Conservation (phyloP, 2,888 invertebrate species). For the Drosophila quinaria region DNA sequence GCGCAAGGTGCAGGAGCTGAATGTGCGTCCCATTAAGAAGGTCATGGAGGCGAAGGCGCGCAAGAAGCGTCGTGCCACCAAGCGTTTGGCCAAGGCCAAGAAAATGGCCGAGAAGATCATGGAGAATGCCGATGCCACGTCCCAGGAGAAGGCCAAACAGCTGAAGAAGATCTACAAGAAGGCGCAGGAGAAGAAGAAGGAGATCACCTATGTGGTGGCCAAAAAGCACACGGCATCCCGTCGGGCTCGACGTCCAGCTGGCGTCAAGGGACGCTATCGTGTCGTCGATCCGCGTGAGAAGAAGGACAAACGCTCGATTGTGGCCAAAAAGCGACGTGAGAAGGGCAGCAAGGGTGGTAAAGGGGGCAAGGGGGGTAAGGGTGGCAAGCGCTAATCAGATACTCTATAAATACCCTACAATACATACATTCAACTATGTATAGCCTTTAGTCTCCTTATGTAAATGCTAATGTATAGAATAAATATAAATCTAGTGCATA, state of each 20-base stretch:
- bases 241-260: slow-evolving; percentile 91
- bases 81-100: slow-evolving; percentile 95
- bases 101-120: slow-evolving; percentile 98
- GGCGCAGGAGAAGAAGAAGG: slow-evolving; percentile 94
- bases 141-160: slow-evolving; percentile 96
- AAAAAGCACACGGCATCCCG: slow-evolving; percentile 94
- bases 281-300: slow-evolving; percentile 99
- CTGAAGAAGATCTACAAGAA: slow-evolving; percentile 97
- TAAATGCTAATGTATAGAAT: slow-evolving; percentile 53
- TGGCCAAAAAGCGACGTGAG: slow-evolving; percentile 78
- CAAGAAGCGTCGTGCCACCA: slow-evolving; percentile 96
- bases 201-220: slow-evolving; percentile 96
- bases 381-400: slow-evolving; percentile 42
- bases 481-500: slow-evolving; percentile 39
- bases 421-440: slow-evolving; percentile 3
- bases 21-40: slow-evolving; percentile 98
- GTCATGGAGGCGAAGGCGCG: slow-evolving; percentile 99
- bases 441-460: slow-evolving; percentile 35
- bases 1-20: slow-evolving; percentile 93
- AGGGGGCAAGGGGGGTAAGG: slow-evolving; percentile 51
- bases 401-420: slow-evolving; percentile 3
- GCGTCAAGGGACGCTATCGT: slow-evolving; percentile 96
- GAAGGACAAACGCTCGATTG: slow-evolving; percentile 92
- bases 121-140: slow-evolving; percentile 95
- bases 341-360: slow-evolving; percentile 60